phyloP scores from a whole-genome alignment of 2,888 invertebrate species.

The Ochropleura leucogaster region DNA sequence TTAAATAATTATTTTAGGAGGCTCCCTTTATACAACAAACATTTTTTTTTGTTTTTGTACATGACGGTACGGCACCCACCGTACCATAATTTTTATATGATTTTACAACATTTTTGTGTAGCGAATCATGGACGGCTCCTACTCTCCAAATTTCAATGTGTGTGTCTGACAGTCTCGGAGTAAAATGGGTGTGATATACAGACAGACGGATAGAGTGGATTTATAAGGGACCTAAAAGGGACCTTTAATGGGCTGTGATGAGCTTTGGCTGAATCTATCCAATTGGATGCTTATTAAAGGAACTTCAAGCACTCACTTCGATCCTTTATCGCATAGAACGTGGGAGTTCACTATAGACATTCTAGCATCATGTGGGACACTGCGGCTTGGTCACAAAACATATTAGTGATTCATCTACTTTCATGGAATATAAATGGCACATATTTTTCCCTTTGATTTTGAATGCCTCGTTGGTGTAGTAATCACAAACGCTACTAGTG shows the following conservation, averaged over 20 bases:
- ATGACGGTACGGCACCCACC: too few relatives aligned
- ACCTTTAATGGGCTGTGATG: not conserved
- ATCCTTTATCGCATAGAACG: not conserved
- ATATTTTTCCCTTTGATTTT: not conserved
- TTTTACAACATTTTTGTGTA: too few relatives aligned
- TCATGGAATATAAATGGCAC: not conserved
- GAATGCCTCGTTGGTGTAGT: not conserved
- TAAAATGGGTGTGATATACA: too few relatives aligned
- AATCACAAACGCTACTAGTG: not conserved
- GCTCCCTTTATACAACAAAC: too few relatives aligned
- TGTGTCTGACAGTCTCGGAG: too few relatives aligned
- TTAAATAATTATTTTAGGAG: too few relatives aligned
- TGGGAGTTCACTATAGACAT: not conserved
- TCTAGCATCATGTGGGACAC: not conserved
- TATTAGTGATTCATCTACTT: not conserved
- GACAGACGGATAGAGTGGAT: too few relatives aligned
- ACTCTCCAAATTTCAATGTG: too few relatives aligned
- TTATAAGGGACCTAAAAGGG: not conserved
- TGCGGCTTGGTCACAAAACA: not conserved
- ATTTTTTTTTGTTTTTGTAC: too few relatives aligned
- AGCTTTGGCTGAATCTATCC: not conserved
- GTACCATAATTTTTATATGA: too few relatives aligned
- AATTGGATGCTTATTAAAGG: not conserved
- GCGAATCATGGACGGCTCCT: too few relatives aligned
- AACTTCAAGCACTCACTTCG: not conserved